Conservation (phyloP, 2,113 vertebrate species). For the Thymallus thymallus region DNA sequence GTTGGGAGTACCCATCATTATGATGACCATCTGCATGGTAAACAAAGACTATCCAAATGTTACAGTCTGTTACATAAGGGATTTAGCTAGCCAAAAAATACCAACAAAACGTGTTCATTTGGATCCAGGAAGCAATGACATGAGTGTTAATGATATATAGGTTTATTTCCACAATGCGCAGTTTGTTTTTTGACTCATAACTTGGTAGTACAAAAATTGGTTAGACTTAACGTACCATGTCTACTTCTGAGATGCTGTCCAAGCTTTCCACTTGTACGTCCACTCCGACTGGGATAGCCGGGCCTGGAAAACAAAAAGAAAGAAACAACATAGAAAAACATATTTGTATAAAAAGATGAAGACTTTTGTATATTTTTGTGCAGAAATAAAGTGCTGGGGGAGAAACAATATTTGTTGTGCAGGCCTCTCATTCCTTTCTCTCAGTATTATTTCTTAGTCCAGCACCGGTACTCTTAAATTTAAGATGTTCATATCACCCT, state of each 20-base stretch:
- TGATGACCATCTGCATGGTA: conserved; percentile 4
- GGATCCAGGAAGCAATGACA: conserved; percentile 9
- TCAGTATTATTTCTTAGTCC: too few species aligned
- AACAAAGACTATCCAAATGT: neutral
- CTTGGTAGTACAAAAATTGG: too few species aligned
- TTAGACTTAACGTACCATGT: conserved; percentile 81
- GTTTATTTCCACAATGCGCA: neutral
- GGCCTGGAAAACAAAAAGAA: conserved; percentile 71
- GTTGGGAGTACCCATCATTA: conserved; percentile 18
- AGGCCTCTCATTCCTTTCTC: too few species aligned
- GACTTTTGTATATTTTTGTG: too few species aligned
- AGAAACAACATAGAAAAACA: too few species aligned
- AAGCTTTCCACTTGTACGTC: conserved; percentile 96
- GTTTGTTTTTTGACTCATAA: neutral
- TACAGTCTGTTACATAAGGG: conserved; percentile 1
- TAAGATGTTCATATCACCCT: too few species aligned
- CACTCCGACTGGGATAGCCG: conserved; percentile 92
- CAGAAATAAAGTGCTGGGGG: too few species aligned
- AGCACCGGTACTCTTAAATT: too few species aligned
- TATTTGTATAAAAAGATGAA: neutral
- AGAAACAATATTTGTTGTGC: too few species aligned
- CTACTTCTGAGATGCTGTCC: conserved; percentile 96
- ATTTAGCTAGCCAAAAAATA: neutral
- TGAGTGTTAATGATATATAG: conserved; percentile 2
- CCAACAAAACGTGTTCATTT: neutral